Evolutionary conservation across 2,888 invertebrate species (phyloP), one percentile per base, ranked within the genome.

Genomic region (Escarpia spicata): DNA sequence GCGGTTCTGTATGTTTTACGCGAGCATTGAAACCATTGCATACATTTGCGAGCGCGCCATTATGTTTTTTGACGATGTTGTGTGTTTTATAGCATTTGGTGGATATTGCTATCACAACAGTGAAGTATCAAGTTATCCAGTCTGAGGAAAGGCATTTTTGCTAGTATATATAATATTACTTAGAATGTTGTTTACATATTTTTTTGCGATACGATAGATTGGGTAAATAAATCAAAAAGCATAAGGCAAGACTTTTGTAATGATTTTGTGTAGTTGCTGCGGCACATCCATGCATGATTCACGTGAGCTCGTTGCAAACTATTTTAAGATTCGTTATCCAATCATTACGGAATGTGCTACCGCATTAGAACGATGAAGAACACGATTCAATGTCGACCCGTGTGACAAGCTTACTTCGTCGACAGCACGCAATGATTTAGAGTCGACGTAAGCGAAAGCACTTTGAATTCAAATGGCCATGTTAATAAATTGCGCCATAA

Each of bases 401-500:
- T 75, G 19, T 75, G 75, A 75, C 75, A 75, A 26, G 75, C 15
- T 75, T 75, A 15, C 75, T 75, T 26, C 75, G 75, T 75, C 75
- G 75, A 75, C 75, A 75, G 26, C 19, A 26, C 75, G 6, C 0
- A 15, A 26, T 75, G 75, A 75, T 75, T 75, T 19, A 26, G 75
- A 75, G 75, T 75, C 75, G 19, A 26, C 75, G 1, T 75, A 26
- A 75, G n/a, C 75, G 75, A 75, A 75, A 75, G 19, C 75, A 75
- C 75, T 75, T 75, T 26, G 75, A 75, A 75, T 75, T 75, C 75
- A 75, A 15, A 26, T 75, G 75, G 75, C 75, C 75, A 75, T 75
- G 75, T 75, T 75, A 75, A 75, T 75, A 26, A 75, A 75, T 75
- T 75, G 75, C 75, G 75, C 75, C 75, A 75, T 75, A 75, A 75